These are phyloP conservation scores for Polyploca ridens DNA, from an alignment of 2,888 invertebrate genomes.

Conservation along the genomic window DNA sequence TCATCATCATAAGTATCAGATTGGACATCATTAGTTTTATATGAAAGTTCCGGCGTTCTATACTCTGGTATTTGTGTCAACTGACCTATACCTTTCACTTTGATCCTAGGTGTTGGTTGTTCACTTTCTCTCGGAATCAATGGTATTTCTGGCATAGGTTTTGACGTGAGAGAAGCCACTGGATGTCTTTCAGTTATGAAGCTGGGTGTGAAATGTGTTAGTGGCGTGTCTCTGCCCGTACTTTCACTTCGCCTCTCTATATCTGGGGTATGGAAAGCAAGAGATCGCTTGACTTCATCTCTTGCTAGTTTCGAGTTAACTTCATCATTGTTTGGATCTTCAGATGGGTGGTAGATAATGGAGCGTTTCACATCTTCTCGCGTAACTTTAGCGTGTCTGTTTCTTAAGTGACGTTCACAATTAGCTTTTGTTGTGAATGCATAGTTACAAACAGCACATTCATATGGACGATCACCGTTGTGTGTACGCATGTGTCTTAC, in stretches of 20 bases:
- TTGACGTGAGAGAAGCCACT: constrained; percentile 62
- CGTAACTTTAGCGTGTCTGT: constrained; percentile 93
- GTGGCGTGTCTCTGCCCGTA: constrained; percentile 71
- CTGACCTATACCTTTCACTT: constrained; percentile 86
- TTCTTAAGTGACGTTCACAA: constrained; percentile 97
- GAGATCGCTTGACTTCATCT: constrained; percentile 83
- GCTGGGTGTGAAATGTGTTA: constrained; percentile 73
- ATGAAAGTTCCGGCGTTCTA: constrained; percentile 65
- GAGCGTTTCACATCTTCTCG: constrained; percentile 95
- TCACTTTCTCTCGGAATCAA: constrained; percentile 71
- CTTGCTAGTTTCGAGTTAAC: constrained; percentile 82
- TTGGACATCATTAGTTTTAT: constrained; percentile 63
- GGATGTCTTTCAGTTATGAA: constrained; percentile 79
- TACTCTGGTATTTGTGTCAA: constrained; percentile 84
- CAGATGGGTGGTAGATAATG: constrained; percentile 94
- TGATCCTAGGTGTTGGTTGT: constrained; percentile 76
- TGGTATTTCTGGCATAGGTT: constrained; percentile 68
- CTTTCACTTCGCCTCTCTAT: constrained; percentile 71
- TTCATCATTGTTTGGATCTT: constrained; percentile 92
- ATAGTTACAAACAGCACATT: constrained; percentile 97
- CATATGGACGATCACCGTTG: constrained; percentile 97
- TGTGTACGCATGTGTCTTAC: constrained; percentile 97
- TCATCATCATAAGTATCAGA: constrained; percentile 76
- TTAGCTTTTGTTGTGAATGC: constrained; percentile 99
- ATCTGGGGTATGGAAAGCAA: constrained; percentile 83